These are phyloP conservation scores for Clavelina lepadiformis DNA, from an alignment of 23 tunicate species.

Conservation along the genomic window DNA sequence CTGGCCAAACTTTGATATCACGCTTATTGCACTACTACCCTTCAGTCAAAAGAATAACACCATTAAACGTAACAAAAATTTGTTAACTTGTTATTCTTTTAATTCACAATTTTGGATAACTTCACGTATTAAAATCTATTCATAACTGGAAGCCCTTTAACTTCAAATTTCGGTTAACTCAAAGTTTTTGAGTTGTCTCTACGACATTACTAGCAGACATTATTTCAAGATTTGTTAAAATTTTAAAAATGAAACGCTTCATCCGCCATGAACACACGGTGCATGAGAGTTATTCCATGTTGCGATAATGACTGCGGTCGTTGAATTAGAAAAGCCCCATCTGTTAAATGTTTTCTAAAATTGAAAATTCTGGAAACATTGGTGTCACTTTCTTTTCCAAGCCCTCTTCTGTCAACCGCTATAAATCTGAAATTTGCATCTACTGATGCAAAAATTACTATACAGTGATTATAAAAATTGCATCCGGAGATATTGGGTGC, in stretches of 20 bases:
- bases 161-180: too few species aligned
- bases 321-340: neutral
- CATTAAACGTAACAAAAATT: too few species aligned
- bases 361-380: neutral
- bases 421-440: neutral
- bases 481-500: neutral
- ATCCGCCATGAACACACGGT: neutral
- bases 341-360: neutral
- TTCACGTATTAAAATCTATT: too few species aligned
- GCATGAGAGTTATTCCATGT: neutral
- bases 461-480: conserved; percentile 8
- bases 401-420: neutral
- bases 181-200: too few species aligned
- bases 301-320: neutral
- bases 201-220: too few species aligned
- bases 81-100: too few species aligned
- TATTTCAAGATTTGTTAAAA: too few species aligned
- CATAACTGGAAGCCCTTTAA: too few species aligned
- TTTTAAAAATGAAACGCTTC: conserved; percentile 2
- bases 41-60: too few species aligned
- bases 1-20: too few species aligned
- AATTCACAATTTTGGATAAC: too few species aligned
- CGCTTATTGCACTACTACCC: too few species aligned
- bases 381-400: neutral
- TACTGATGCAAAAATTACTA: conserved; percentile 1